Conservation (phyloP, 2,888 invertebrate genomes). For the Glomeris marginata region DNA sequence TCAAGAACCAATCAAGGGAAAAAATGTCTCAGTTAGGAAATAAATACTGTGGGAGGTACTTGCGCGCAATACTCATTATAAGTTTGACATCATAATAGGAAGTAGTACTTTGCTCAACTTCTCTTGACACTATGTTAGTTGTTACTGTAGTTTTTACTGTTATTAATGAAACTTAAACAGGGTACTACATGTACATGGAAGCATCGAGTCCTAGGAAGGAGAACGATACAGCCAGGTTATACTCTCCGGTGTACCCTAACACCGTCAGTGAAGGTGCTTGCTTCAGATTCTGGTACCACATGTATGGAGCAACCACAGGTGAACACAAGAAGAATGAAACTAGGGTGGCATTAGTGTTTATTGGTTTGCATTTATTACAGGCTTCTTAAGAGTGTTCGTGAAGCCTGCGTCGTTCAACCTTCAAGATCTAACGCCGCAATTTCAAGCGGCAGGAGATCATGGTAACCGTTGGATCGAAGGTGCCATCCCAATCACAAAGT, state of each 20-base stretch:
- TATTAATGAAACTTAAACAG: constrained; percentile 32
- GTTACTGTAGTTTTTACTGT: constrained; percentile 14
- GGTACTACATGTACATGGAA: constrained; percentile 71
- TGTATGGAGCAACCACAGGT: constrained; percentile 46
- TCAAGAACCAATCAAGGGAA: no score
- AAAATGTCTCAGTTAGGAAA: no score
- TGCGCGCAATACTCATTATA: no score
- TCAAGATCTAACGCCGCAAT: constrained; percentile 35
- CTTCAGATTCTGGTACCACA: constrained; percentile 60
- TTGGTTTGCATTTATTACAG: constrained; percentile 14
- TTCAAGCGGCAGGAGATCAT: constrained; percentile 48
- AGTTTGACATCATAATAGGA: no score
- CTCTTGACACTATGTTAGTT: neutral
- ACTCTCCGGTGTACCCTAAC: constrained; percentile 51
- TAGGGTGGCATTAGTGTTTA: neutral
- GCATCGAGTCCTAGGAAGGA: constrained; percentile 43
- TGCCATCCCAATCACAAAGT: constrained; percentile 32
- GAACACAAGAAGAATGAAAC: constrained; percentile 2
- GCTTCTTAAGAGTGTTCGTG: constrained; percentile 21
- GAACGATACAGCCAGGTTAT: constrained; percentile 52
- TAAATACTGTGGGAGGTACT: no score
- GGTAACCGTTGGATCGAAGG: constrained; percentile 51
- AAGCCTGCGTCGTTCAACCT: constrained; percentile 20
- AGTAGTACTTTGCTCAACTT: constrained; percentile 6
- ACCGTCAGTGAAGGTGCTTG: constrained; percentile 35